Evolutionary conservation across 2,113 vertebrate species (phyloP), one percentile per base, ranked within the genome.

Genomic region (Polypterus senegalus): DNA sequence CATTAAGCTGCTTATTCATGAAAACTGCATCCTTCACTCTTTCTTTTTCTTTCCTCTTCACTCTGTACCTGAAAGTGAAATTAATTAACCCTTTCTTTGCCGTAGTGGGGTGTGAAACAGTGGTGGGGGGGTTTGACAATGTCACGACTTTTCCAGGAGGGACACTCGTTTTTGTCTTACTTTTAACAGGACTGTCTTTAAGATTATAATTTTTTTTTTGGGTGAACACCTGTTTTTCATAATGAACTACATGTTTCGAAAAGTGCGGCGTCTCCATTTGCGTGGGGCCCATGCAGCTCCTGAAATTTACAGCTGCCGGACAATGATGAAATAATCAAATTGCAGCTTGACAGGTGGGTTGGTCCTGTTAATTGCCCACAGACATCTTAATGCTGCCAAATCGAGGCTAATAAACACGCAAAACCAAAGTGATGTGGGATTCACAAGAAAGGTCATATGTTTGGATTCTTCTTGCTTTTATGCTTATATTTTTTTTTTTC

Each of bases 1-100:
- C 92, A 93, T 93, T 95, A 93, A 91, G 89, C 91, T 91, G 90
- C 92, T 91, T 92, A 92, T 93, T 96, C 90, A 90, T 89, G 91
- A 93, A 93, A 93, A 93, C 89, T 87, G 89, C 90, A 92, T 89
- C 74, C 77, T 74, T 62, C 73, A 88, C 88, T 90, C 81, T 80
- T 83, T 86, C 83, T 84, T 86, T 85, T 83, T 79, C 79, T 80
- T 82, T 83, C 82, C 74, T 83, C 84, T 71, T 82, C 83, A 79
- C 79, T 87, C 82, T 89, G 78, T 88, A 87, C 83, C 83, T 72
- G 75, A 79, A 81, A 81, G 83, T 81, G 75, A 82, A 81, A 83
- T 81, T 83, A 82, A 84, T 87, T 81, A 86, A 84, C 80, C 83
- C 78, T 82, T 81, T 86, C 82, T 75, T 72, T 70, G 72, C 60